Evolutionary conservation across 2,888 invertebrate species (phyloP).

Genomic region (Meandrusa payeni): DNA sequence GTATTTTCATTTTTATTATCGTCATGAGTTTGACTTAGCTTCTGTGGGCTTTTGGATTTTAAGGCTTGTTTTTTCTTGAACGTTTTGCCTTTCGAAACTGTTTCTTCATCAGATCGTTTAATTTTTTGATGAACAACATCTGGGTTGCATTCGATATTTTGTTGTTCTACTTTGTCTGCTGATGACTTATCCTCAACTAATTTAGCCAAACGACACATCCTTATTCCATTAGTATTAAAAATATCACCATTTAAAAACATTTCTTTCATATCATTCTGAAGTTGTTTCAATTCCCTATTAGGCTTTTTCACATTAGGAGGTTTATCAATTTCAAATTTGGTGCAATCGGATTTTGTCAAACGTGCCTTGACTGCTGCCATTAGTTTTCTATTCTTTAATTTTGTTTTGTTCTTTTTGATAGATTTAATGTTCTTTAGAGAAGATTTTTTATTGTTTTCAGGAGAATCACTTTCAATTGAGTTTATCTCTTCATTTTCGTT

Average conservation of each 20-base stretch:
- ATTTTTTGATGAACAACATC: slow-evolving; percentile 54
- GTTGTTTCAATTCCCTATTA: slow-evolving; percentile 78
- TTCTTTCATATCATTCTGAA: slow-evolving; percentile 86
- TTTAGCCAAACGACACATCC: slow-evolving; percentile 83
- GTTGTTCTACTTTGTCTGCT: slow-evolving; percentile 36
- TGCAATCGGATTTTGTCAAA: slow-evolving; percentile 39
- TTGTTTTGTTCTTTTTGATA: slow-evolving; percentile 33
- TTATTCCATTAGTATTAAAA: slow-evolving; percentile 80
- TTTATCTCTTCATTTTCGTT: too few species aligned
- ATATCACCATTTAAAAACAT: slow-evolving; percentile 85
- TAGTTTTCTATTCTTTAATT: slow-evolving; percentile 23
- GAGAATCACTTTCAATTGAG: slow-evolving; percentile 22
- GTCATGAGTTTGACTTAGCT: slow-evolving; percentile 17
- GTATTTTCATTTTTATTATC: slow-evolving; percentile 24
- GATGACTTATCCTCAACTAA: slow-evolving; percentile 56
- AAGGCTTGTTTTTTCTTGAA: slow-evolving; percentile 45
- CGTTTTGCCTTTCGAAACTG: slow-evolving; percentile 31
- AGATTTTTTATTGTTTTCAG: slow-evolving; percentile 20
- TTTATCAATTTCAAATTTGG: slow-evolving; percentile 29
- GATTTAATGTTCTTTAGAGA: slow-evolving; percentile 28
- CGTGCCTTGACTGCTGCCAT: slow-evolving; percentile 37
- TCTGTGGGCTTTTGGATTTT: slow-evolving; percentile 36
- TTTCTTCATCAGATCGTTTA: slow-evolving; percentile 33
- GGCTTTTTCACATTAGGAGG: slow-evolving; percentile 41
- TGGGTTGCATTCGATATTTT: slow-evolving; percentile 35